These are phyloP conservation scores for Montipora sp. DNA, from an alignment of 64 coral and sea anemone genomes.

Conservation along the genomic window DNA sequence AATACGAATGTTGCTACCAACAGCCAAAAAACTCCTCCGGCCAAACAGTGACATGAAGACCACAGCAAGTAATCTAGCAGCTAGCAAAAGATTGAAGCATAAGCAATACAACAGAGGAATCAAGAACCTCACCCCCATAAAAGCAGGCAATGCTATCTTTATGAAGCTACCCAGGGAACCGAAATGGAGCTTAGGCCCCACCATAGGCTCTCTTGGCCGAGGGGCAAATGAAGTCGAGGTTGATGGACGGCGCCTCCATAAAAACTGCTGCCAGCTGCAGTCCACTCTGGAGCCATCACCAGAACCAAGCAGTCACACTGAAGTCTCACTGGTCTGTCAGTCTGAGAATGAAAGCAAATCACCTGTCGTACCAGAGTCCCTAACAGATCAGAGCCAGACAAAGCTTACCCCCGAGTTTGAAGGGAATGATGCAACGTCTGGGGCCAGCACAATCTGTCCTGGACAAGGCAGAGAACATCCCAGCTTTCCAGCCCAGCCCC, in stretches of 20 bases:
- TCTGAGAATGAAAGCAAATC: slow-evolving; percentile 54
- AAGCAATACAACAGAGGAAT: slow-evolving; percentile 1
- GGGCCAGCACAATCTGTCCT: slow-evolving; percentile 28
- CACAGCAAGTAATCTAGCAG: slow-evolving; percentile 9
- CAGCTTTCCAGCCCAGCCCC: not conserved
- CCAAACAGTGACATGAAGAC: slow-evolving; percentile 14
- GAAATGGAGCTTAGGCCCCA: slow-evolving; percentile 31
- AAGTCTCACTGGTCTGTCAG: slow-evolving; percentile 16
- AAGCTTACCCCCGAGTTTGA: slow-evolving; percentile 4
- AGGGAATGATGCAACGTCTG: slow-evolving; percentile 26
- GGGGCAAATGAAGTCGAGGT: slow-evolving; percentile 53
- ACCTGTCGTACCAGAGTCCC: not conserved
- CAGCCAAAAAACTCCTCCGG: slow-evolving; percentile 11
- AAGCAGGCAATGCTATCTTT: slow-evolving; percentile 6
- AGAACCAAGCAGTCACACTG: slow-evolving; percentile 33
- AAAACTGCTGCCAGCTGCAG: slow-evolving; percentile 28
- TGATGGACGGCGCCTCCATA: slow-evolving; percentile 26
- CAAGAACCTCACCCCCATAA: not conserved
- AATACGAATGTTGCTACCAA: slow-evolving; percentile 18
- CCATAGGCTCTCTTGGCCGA: slow-evolving; percentile 28
- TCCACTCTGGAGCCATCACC: slow-evolving; percentile 22
- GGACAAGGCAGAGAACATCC: slow-evolving; percentile 16
- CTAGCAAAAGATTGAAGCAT: not conserved
- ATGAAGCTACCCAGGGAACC: slow-evolving; percentile 46
- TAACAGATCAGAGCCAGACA: not conserved